Evolutionary conservation across 1,140 invertebrate genomes (phyloP), one percentile per base, ranked within the genome.

Genomic region (Ruditapes philippinarum): DNA sequence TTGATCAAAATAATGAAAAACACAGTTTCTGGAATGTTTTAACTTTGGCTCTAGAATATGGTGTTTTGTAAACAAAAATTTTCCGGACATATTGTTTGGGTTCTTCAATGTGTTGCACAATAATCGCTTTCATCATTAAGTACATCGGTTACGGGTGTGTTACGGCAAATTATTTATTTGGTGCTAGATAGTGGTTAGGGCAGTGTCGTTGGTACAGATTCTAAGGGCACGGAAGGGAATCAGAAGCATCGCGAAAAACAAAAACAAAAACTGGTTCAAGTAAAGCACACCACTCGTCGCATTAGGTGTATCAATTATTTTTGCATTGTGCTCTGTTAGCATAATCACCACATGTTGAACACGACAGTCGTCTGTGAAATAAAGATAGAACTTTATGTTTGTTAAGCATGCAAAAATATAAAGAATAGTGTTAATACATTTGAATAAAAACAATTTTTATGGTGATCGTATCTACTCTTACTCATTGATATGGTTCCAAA

Each of bases 361-460:
- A 65, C 60, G 60, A 65, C 60, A 65, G 60, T 65, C n/a, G 60
- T 49, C 45, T 11, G 45, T 65, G 60, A 65, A 65, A 65, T 65
- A 65, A 65, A 65, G n/a, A n/a, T 65, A 65, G 60, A 65, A 65
- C 60, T 65, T 65, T 65, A 65, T 65, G 60, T 65, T 65, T 65
- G 60, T 12, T 65, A 65, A 65, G 60, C 60, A 65, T 65, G 60
- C 60, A 65, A 65, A 65, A 65, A 65, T 65, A 65, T 65, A 65
- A 65, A 65, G n/a, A 65, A 65, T 65, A 65, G n/a, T 65, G 60
- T 65, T n/a, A 65, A 65, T 65, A 65, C 60, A 65, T 65, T 65
- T 65, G 60, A 65, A 65, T 65, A 65, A 65, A 65, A 65, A 65
- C 60, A n/a, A n/a, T n/a, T n/a, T n/a, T n/a, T n/a, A n/a, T n/a